Evolutionary conservation across 2,113 vertebrate genomes (phyloP), one percentile per base, ranked within the genome.

Genomic region (Melanerpes aurifrons): DNA sequence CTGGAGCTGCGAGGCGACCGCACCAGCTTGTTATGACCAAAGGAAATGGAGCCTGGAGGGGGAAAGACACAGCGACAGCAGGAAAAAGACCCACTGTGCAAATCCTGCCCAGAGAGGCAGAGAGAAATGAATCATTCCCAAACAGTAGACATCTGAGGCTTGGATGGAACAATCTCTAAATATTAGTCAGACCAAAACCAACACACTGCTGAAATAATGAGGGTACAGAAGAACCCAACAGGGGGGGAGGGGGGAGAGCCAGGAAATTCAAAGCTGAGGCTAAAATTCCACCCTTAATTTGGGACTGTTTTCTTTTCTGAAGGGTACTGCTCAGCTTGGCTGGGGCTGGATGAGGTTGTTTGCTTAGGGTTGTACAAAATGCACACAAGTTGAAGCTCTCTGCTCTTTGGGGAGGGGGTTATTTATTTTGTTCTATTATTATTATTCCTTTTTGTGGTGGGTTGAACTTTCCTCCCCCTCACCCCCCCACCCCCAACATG

Each of bases 161-260:
- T 93, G 95, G 94, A 90, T 71, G 85, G 93, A 94, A 89, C 69
- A 87, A 74, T 83, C 94, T 94, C 79, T 92, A 95, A 95, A 96
- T 87, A 94, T 66, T 68, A 81, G 61, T 69, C 95, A 45, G 76
- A 93, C 94, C 95, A 96, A 96, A 88, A 96, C 7, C 85, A 96
- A 95, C 93, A 96, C 37, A 4, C 58, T 31, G 29, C 89, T 82
- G 66, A 87, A 96, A 94, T 96, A 95, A 94, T 80, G 75, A 94
- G 82, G 54, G 70, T 80, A 69, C 68, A 92, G 71, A 87, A 91
- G 87, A 86, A 78, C 94, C 62, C 87, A 93, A 78, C 76, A 93
- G 40, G 40, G 40, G 40, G 40, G 11, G 40, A 10, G 11, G 11
- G 11, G 11, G 11, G 4, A 93, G 95, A 91, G 73, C 58, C 94